Evolutionary conservation across 2,113 vertebrate species (phyloP), one percentile per base, ranked within the genome.

Genomic region (Microtus montanus): DNA sequence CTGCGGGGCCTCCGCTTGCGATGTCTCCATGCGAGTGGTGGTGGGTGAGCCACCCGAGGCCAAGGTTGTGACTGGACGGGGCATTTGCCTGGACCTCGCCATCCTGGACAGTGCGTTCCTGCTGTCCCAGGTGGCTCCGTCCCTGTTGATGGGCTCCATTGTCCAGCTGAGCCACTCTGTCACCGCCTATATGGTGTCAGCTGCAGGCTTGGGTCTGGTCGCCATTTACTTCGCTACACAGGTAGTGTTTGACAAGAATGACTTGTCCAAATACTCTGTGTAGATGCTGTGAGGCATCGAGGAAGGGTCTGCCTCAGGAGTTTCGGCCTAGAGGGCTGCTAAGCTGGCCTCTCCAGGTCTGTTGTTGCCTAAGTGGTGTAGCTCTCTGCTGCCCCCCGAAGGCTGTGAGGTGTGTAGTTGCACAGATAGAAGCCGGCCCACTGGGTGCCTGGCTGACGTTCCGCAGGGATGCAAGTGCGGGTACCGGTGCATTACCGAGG

Each of bases 61-160:
- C 0, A 91, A 87, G 13, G 78, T 88, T 0, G 33, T 95, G 4
- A 73, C 98, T 0, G 97, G 97, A 85, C 97, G 99, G 9, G 99
- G 99, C 44, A 99, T 99, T 96, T 99, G 99, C 97, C 95, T 99
- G 96, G 99, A 99, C 98, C 97, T 99, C 4, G 99, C 99, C 85
- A 98, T 99, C 95, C 95, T 99, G 97, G 99, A 99, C 98, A 99
- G 99, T 64, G 99, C 99, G 12, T 99, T 99, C 96, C 97, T 99
- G 30, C 98, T 99, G 83, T 99, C 99, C 28, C 99, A 99, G 98
- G 98, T 99, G 24, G 97, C 99, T 63, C 99, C 99, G 0, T 99
- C 99, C 6, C 98, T 99, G 47, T 66, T 99, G 70, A 98, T 99
- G 98, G 99, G 99, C 54, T 98, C 98, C 33, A 98, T 99, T 0